These are phyloP conservation scores for Thamnophis elegans DNA, from an alignment of 2,797 vertebrate genomes.

Conservation along the genomic window DNA sequence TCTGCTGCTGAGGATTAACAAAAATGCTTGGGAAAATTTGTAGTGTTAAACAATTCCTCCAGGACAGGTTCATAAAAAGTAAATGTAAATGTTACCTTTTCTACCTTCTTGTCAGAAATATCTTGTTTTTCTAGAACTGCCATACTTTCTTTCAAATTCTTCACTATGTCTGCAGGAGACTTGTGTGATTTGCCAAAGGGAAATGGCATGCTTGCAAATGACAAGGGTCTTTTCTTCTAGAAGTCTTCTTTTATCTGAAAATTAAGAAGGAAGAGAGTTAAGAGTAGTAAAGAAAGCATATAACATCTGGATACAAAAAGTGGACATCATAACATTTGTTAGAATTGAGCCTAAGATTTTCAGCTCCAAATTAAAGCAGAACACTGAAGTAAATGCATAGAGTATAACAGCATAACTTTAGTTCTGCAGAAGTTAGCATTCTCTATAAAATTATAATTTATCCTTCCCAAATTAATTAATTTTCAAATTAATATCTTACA, in stretches of 20 bases:
- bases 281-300: constrained; percentile 13
- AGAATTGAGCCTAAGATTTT: neutral
- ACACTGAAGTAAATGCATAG: neutral
- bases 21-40: neutral
- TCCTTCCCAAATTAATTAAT: neutral
- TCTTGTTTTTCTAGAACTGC: constrained; percentile 94
- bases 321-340: neutral
- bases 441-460: neutral
- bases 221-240: constrained; percentile 61
- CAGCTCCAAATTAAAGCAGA: neutral
- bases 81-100: constrained; percentile 80
- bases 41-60: neutral
- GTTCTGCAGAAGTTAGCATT: neutral
- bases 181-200: constrained; percentile 98
- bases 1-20: neutral
- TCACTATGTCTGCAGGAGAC: constrained; percentile 96
- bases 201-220: constrained; percentile 89
- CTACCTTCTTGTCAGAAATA: constrained; percentile 96
- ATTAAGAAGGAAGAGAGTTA: neutral
- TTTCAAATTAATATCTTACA: neutral
- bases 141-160: constrained; percentile 97
- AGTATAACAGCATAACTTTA: neutral
- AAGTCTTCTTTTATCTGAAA: constrained; percentile 75
- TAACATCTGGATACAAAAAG: neutral
- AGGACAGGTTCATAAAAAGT: neutral